phyloP scores from a whole-genome alignment of 2,113 vertebrate species.

The Odontophorus gujanensis region DNA sequence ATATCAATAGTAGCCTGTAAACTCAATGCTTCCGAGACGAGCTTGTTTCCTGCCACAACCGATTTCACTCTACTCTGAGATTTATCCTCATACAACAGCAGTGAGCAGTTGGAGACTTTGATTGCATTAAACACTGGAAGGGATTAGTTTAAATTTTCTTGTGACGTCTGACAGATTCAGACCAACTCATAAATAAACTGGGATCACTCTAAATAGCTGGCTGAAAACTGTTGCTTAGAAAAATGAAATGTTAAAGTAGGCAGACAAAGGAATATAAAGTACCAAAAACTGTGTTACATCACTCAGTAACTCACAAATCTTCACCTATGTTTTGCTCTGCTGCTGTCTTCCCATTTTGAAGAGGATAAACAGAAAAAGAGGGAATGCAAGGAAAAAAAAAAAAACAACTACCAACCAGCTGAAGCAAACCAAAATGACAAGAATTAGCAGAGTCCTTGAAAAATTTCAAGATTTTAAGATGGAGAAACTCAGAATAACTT shows the following conservation, averaged over 20 bases:
- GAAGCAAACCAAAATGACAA: not conserved
- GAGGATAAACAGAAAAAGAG: not conserved
- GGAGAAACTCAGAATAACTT: not conserved
- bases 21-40: not conserved
- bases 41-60: not conserved
- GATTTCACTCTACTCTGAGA: not conserved
- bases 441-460: not conserved
- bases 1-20: not conserved
- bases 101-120: not conserved
- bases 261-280: not conserved
- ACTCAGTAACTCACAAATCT: not conserved
- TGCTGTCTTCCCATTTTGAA: not conserved
- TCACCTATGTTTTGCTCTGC: not conserved
- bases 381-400: not conserved
- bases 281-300: not conserved
- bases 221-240: not conserved
- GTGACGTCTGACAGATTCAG: not conserved
- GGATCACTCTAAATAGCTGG: not conserved
- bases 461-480: not conserved
- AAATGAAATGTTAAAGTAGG: not conserved
- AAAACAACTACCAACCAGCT: not conserved
- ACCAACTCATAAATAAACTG: not conserved
- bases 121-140: not conserved
- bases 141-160: not conserved
- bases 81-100: not conserved